Base-by-base conservation (phyloP, 2,888 invertebrate species). In the Diarsia dahlii region DNA sequence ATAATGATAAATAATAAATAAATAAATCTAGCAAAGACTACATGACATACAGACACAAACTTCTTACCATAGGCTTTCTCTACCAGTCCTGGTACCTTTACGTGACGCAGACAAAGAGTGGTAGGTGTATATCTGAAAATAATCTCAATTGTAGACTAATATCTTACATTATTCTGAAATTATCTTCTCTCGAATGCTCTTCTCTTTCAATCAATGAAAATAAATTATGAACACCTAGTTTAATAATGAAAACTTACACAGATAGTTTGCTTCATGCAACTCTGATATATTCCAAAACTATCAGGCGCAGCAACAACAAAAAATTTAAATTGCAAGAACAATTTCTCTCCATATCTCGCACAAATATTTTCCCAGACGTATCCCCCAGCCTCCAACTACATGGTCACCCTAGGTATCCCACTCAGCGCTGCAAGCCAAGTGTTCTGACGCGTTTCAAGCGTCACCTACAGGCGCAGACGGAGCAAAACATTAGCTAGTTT, bases 341-440 rank as follows among this genome's bases (percentile, higher is more conserved):
- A 48, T 72, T 77, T 28, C 15, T 18, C 4, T 78, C 15, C n/a
- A 67, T 46, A 28, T 50, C n/a, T 54, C 3, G 0, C n/a, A 20
- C 13, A 80, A 73, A 63, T 74, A 60, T 64, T 50, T 28, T 46
- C 13, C 45, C 45, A 18, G 10, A 73, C 4, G 18, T n/a, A 52
- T 74, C 78, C 71, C 56, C 20, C 85, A 84, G 85, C 82, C 67
- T 86, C 85, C 69, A 0, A 69, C 64, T 23, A 20, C 78, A 52
- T 90, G 75, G 90, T 70, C 89, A 86, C 91, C 84, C 88, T 84
- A 78, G 28, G 64, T 68, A 76, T 88, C 89, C 87, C 89, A 87
- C 88, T 85, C 88, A 87, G 84, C 68, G 78, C 77, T 81, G 80
- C 71, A 79, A 77, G 80, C 87, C 85, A 89, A 88, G 90, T 90